Conservation (phyloP, 2,113 vertebrate species). For the Phylloscopus trochilus region DNA sequence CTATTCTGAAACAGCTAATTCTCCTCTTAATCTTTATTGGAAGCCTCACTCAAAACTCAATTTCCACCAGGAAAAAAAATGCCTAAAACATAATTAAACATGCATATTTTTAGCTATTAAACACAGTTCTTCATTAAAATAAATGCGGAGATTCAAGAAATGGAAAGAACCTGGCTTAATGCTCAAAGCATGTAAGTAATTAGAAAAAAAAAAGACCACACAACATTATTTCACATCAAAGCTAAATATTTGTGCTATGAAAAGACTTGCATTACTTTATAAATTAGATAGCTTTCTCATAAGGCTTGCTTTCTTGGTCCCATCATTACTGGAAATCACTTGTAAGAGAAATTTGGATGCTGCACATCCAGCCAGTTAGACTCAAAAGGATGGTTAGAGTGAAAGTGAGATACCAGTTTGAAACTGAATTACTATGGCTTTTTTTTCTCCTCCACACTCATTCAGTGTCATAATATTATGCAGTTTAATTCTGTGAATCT, state of each 20-base stretch:
- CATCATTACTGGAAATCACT: background rate
- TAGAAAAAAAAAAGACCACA: fast-evolving
- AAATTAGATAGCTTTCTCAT: background rate
- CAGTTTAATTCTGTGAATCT: background rate
- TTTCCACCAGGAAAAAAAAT: background rate
- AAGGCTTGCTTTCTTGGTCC: background rate
- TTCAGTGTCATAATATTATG: background rate
- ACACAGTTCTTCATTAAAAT: background rate
- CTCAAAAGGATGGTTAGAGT: background rate
- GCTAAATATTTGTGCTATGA: background rate
- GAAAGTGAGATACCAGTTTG: background rate
- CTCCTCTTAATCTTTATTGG: background rate
- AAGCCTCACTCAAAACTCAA: background rate
- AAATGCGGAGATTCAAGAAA: background rate
- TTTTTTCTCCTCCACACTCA: background rate
- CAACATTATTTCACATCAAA: background rate
- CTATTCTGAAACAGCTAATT: background rate
- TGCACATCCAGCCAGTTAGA: background rate
- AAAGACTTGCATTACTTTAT: background rate
- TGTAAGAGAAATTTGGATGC: background rate
- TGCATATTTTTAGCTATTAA: background rate
- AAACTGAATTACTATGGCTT: background rate
- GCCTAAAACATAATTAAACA: background rate
- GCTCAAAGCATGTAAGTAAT: background rate
- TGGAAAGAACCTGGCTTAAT: constrained; percentile 6